Base-by-base conservation (phyloP, 2,797 vertebrate genomes). In the Lacerta bilineata region DNA sequence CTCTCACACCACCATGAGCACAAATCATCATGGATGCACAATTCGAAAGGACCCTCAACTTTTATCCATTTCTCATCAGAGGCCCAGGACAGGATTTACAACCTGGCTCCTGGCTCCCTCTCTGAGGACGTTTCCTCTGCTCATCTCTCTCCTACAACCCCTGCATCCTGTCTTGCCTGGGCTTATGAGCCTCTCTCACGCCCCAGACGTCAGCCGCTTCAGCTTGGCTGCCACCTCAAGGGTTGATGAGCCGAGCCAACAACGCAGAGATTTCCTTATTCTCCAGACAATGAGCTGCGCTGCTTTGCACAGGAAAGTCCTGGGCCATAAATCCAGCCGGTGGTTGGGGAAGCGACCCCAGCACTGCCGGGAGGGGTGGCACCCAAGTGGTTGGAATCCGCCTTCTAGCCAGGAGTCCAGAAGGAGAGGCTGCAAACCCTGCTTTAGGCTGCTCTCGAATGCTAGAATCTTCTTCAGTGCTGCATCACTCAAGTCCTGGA, bases 321-420 rank as follows among this genome's bases (percentile, higher is more conserved):
- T 29, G 59, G 72, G 74, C 18, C 36, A 88, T 88, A 83, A 88
- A 88, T 88, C 61, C 41, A 41, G 61, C 15, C 9, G 11, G 2
- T 1, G 6, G 8, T 13, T 41, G 80, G 33, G 64, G n/a, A 76
- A 20, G 3, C 23, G 29, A 66, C n/a, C 39, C 71, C 71, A 46
- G 13, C 33, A 64, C 41, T 23, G 43, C 46, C 33, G 2, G 1
- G 5, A 11, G 41, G 29, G 3, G 66, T 6, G 8, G n/a, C 8
- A 25, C 29, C 29, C 17, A 13, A 1, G 20, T 5, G 23, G 1
- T 15, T 10, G 33, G 18, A 66, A 46, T 13, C 36, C 13, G 9
- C 43, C 84, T 85, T 55, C 25, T 17, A 3, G 27, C 59, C 23
- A 77, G 33, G 71, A 17, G 71, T 25, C 7, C 5, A 27, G 61